These are phyloP conservation scores for Melanargia galathea DNA, from an alignment of 2,888 invertebrate species.

Conservation along the genomic window DNA sequence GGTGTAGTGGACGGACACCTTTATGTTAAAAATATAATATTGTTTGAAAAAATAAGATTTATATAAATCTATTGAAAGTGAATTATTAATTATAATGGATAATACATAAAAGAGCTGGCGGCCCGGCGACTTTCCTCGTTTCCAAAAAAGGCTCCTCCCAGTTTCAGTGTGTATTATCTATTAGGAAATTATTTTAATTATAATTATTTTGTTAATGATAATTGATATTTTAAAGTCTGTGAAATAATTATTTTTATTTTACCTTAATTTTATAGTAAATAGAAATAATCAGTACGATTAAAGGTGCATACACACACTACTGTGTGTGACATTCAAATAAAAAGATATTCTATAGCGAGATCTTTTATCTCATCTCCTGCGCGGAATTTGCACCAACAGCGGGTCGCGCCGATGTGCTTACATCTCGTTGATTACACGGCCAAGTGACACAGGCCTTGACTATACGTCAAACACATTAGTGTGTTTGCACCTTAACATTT, in stretches of 20 bases:
- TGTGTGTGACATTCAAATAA: too few relatives aligned
- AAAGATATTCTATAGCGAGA: too few relatives aligned
- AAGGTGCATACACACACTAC: too few relatives aligned
- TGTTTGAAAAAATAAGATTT: conserved; percentile 11
- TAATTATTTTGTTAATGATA: background rate
- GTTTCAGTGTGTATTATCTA: background rate
- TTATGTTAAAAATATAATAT: conserved; percentile 3
- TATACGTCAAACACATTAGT: background rate
- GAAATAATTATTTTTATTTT: background rate
- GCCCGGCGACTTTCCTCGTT: too few relatives aligned
- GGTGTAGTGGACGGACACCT: conserved; percentile 8
- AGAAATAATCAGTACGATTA: too few relatives aligned
- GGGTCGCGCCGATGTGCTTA: too few relatives aligned
- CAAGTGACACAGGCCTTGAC: too few relatives aligned
- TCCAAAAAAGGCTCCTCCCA: background rate
- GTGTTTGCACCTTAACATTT: background rate
- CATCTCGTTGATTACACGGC: too few relatives aligned
- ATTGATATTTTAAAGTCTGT: background rate
- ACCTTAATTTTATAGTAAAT: background rate
- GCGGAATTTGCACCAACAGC: too few relatives aligned
- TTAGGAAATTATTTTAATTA: background rate
- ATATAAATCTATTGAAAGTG: background rate
- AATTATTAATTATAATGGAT: background rate
- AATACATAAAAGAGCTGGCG: background rate
- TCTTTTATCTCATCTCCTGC: too few relatives aligned